A percentile compares a stretch with the other conserved stretches of the same genome.
These are phyloP conservation scores for Propsilocerus akamusi DNA, from an alignment of 1,140 invertebrate species.

Conservation along the genomic window DNA sequence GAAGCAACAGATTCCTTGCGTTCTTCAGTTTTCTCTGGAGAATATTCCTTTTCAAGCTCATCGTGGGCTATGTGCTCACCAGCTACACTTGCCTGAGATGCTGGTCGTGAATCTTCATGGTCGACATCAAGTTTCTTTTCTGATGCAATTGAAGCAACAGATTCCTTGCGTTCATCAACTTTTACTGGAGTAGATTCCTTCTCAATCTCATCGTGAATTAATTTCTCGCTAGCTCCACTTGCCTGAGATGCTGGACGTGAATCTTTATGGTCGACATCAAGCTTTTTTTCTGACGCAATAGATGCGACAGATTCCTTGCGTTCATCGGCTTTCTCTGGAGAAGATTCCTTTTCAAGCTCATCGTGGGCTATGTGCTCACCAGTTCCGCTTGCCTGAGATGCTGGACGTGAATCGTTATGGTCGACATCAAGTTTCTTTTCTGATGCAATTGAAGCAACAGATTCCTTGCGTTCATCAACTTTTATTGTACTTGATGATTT, in stretches of 20 bases:
- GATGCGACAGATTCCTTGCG: background rate
- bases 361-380: slow-evolving; percentile 8
- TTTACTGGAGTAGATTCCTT: background rate
- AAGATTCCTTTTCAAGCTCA: background rate
- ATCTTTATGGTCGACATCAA: background rate
- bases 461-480: background rate
- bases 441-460: slow-evolving; percentile 1
- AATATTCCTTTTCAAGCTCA: too few relatives aligned
- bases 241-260: background rate
- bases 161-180: background rate
- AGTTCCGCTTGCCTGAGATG: slow-evolving; percentile 11
- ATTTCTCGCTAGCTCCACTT: background rate
- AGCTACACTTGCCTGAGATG: slow-evolving; percentile 7
- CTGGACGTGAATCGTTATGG: slow-evolving; percentile 7
- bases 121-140: background rate
- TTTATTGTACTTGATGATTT: slow-evolving; percentile 1
- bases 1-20: background rate
- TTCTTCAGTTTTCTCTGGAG: background rate
- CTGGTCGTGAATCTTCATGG: slow-evolving; percentile 9
- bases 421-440: slow-evolving; percentile 4
- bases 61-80: background rate
- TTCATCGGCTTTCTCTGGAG: background rate
- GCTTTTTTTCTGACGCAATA: background rate
- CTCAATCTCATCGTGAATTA: background rate
- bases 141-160: background rate